These are phyloP conservation scores for Anguilla rostrata DNA, from an alignment of 2,113 vertebrate genomes.

Conservation along the genomic window DNA sequence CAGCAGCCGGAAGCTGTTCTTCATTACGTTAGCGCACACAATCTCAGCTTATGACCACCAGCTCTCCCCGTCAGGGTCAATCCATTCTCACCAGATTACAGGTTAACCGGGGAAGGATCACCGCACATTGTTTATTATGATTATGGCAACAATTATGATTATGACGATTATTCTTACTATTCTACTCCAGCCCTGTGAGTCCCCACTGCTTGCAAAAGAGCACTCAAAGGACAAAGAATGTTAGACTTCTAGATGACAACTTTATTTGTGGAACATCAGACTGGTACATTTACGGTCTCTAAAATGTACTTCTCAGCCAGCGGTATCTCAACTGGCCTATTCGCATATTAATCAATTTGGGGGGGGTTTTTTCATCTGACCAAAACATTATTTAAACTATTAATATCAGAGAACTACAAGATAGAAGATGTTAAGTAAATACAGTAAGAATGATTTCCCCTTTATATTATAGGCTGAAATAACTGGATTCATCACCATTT, in stretches of 20 bases:
- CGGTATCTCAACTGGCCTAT: not conserved
- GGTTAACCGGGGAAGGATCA: not conserved
- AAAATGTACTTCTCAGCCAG: not conserved
- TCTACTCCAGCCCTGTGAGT: not conserved
- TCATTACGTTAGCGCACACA: not conserved
- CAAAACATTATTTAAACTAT: not conserved
- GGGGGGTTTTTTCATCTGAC: not conserved
- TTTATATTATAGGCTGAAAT: not conserved
- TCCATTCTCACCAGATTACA: not conserved
- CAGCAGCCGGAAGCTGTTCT: not conserved
- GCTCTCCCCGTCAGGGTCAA: not conserved
- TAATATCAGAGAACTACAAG: not conserved
- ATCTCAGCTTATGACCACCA: not conserved
- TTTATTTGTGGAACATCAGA: not conserved
- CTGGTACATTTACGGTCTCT: not conserved
- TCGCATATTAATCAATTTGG: not conserved
- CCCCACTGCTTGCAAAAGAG: not conserved
- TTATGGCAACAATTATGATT: too few relatives aligned
- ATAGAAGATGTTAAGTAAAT: not conserved
- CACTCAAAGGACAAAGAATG: not conserved
- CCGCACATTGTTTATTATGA: not conserved
- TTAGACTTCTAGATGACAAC: not conserved
- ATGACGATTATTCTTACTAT: not conserved
- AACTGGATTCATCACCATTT: not conserved
- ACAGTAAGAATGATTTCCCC: not conserved